These are phyloP conservation scores for Drosophila dunni DNA, from an alignment of 1,140 invertebrate genomes.

Conservation along the genomic window DNA sequence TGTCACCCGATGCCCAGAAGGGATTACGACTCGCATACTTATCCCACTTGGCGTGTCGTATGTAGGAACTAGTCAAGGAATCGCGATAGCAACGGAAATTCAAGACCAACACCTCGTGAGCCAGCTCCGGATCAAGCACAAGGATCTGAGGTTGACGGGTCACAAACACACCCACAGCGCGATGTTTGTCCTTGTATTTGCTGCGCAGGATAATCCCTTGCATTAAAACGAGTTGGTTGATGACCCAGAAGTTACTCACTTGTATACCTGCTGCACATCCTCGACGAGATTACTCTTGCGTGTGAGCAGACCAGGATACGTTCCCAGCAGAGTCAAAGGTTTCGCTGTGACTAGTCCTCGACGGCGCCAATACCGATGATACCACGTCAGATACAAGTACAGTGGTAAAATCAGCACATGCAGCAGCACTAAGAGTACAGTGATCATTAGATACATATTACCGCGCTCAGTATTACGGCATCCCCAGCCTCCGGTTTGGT, in stretches of 20 bases:
- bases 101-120: constrained; percentile 85
- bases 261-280: constrained; percentile 70
- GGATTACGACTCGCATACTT: constrained; percentile 84
- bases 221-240: neutral
- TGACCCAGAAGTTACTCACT: constrained; percentile 40
- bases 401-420: constrained; percentile 54
- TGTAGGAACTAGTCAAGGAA: constrained; percentile 67
- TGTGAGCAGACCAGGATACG: constrained; percentile 84
- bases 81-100: constrained; percentile 85
- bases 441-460: constrained; percentile 53
- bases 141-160: constrained; percentile 84
- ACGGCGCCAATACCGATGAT: constrained; percentile 80
- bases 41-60: constrained; percentile 75
- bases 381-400: constrained; percentile 82
- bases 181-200: constrained; percentile 57
- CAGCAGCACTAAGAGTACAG: constrained; percentile 40
- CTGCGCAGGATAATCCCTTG: constrained; percentile 10
- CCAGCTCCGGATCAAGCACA: constrained; percentile 85
- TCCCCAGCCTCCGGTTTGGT: constrained; percentile 28
- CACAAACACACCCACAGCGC: constrained; percentile 85
- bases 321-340: constrained; percentile 78
- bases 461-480: constrained; percentile 32
- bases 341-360: constrained; percentile 72
- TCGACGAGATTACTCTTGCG: constrained; percentile 62
- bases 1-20: constrained; percentile 82